A percentile compares a stretch with the other conserved stretches of the same genome.
Evolutionary conservation across 2,113 vertebrate genomes (phyloP).

Genomic region (Amphilophus citrinellus): DNA sequence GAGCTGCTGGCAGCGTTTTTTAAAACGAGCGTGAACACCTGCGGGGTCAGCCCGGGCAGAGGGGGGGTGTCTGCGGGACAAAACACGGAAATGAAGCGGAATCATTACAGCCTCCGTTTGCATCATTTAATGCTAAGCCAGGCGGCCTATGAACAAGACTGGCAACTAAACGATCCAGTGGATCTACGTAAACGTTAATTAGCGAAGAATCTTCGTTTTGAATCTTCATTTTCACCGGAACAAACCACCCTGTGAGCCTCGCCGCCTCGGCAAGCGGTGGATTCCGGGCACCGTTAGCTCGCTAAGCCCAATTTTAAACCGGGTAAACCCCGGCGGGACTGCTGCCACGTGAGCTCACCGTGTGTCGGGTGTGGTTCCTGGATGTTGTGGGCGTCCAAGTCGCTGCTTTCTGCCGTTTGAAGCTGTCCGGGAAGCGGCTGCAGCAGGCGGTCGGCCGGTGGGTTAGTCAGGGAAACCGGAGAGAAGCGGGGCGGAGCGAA

Average conservation of each 20-base stretch:
- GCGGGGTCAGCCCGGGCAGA: not conserved
- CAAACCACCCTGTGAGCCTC: not conserved
- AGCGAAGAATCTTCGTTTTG: not conserved
- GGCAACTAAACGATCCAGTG: too few relatives aligned
- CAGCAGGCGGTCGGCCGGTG: not conserved
- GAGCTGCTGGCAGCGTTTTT: not conserved
- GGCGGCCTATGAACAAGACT: not conserved
- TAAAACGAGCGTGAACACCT: not conserved
- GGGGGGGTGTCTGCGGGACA: not conserved
- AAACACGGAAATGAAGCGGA: slow-evolving; percentile 4
- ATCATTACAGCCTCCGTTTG: not conserved
- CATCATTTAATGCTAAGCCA: too few relatives aligned
- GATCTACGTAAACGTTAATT: not conserved
- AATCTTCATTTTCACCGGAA: not conserved
- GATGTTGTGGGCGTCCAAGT: not conserved
- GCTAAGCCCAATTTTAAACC: not conserved
- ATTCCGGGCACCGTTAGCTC: slow-evolving; percentile 15
- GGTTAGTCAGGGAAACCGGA: not conserved
- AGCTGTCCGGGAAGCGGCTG: not conserved
- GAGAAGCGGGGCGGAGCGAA: not conserved
- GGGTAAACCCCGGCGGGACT: not conserved
- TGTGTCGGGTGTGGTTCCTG: not conserved
- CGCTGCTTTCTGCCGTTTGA: not conserved
- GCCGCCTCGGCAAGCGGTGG: not conserved
- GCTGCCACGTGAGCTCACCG: not conserved